Evolutionary conservation across 2,113 vertebrate genomes (phyloP).

Genomic region (Tenebrosternarchus preto): DNA sequence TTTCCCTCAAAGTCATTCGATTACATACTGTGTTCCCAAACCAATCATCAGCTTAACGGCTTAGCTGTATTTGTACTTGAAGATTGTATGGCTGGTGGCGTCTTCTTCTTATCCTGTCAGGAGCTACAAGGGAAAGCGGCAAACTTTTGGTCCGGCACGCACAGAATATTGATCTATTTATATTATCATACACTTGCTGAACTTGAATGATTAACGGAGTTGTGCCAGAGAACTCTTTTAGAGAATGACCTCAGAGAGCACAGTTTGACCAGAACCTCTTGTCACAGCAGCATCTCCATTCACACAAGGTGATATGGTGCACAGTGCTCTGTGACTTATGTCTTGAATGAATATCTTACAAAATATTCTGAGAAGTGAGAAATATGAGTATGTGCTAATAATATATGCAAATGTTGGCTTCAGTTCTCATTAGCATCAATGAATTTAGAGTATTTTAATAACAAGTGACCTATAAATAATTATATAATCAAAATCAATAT

Average conservation of each 20-base stretch:
- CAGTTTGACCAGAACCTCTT: slow-evolving; percentile 24
- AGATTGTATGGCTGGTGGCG: slow-evolving; percentile 73
- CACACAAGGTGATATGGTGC: background rate
- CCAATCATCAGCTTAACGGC: slow-evolving; percentile 78
- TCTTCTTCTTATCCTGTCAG: slow-evolving; percentile 68
- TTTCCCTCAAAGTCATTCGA: slow-evolving; percentile 75
- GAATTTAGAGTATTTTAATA: slow-evolving; percentile 1
- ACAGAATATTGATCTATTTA: slow-evolving; percentile 67
- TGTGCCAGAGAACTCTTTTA: slow-evolving; percentile 45
- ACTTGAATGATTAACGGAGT: slow-evolving; percentile 62
- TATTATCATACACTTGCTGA: slow-evolving; percentile 59
- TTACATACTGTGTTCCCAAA: slow-evolving; percentile 76
- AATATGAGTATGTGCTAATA: background rate
- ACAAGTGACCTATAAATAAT: slow-evolving; percentile 1
- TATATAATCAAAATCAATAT: background rate
- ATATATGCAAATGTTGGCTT: slow-evolving; percentile 27
- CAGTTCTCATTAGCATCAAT: slow-evolving; percentile 7
- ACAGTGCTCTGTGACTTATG: slow-evolving; percentile 15
- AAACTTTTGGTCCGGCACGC: slow-evolving; percentile 66
- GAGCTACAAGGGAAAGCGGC: slow-evolving; percentile 60
- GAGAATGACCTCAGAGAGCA: slow-evolving; percentile 56
- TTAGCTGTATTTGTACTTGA: slow-evolving; percentile 80
- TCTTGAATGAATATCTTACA: slow-evolving; percentile 1
- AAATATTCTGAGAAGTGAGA: background rate
- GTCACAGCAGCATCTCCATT: slow-evolving; percentile 17